Evolutionary conservation across 2,113 vertebrate genomes (phyloP).

Genomic region (Entomyzon cyanotis): DNA sequence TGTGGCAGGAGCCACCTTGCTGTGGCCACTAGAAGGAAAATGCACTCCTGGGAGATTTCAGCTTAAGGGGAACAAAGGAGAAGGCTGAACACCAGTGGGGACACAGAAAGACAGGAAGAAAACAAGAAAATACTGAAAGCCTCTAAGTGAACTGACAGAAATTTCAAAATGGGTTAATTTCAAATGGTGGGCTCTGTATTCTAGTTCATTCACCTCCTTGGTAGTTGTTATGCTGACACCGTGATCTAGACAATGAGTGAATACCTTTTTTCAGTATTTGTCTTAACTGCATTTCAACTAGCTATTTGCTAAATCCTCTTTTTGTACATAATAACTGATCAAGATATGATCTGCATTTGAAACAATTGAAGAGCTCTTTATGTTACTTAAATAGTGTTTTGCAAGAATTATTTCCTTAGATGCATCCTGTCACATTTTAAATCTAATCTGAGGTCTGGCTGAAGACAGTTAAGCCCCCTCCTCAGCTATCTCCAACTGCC

Average conservation of each 20-base stretch:
- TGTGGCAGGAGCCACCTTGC: rapidly evolving
- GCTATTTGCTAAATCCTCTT: background rate
- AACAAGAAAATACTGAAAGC: background rate
- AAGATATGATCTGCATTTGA: background rate
- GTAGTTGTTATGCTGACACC: background rate
- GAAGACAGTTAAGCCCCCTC: background rate
- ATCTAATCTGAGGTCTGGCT: background rate
- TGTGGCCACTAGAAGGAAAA: background rate
- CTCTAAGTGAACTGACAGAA: background rate
- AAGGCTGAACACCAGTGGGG: background rate
- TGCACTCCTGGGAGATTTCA: background rate
- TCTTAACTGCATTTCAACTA: background rate
- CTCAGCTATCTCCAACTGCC: background rate
- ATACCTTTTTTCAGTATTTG: background rate
- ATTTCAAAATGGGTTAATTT: background rate
- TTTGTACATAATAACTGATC: background rate
- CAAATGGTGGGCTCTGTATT: background rate
- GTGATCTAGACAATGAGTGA: background rate
- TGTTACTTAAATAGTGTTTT: background rate
- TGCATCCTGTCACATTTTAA: background rate
- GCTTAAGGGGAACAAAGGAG: background rate
- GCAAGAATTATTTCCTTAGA: background rate
- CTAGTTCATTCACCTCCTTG: background rate
- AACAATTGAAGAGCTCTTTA: background rate
- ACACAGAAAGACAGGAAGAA: background rate